phyloP scores from a whole-genome alignment of 2,888 invertebrate genomes.

The Lissonota sp. region DNA sequence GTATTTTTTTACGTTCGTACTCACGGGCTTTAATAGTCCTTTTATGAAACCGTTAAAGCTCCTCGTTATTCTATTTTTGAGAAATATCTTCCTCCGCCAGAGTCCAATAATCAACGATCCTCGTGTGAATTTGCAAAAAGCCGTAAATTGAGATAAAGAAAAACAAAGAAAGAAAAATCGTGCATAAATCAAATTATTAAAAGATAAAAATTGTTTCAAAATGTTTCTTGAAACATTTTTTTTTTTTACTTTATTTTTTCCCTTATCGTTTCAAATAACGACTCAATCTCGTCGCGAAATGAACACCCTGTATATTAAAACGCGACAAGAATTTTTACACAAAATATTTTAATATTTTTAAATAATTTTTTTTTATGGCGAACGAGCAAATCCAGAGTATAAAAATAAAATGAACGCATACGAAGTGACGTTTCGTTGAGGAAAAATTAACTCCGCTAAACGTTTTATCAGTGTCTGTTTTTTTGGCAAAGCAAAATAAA shows the following conservation, averaged over 20 bases:
- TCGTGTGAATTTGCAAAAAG: neutral
- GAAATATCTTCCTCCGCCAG: slow-evolving; percentile 18
- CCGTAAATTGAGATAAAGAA: neutral
- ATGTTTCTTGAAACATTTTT: neutral
- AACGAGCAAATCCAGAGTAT: too few relatives aligned
- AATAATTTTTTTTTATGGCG: too few relatives aligned
- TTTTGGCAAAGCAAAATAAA: too few relatives aligned
- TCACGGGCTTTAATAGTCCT: slow-evolving; percentile 36
- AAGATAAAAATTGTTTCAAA: neutral
- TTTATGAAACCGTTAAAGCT: slow-evolving; percentile 51
- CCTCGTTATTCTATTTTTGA: slow-evolving; percentile 55
- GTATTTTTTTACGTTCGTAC: slow-evolving; percentile 35
- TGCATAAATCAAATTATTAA: too few relatives aligned
- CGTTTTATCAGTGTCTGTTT: too few relatives aligned
- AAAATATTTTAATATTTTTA: too few relatives aligned
- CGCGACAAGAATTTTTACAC: too few relatives aligned
- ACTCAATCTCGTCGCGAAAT: slow-evolving; percentile 53
- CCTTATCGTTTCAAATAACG: slow-evolving; percentile 61
- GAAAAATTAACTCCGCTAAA: too few relatives aligned
- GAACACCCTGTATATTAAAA: slow-evolving; percentile 73
- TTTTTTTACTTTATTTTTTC: slow-evolving; percentile 46
- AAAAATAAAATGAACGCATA: too few relatives aligned
- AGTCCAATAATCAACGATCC: neutral
- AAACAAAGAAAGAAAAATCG: too few relatives aligned
- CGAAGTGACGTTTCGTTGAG: too few relatives aligned